Evolutionary conservation across 1,140 invertebrate species (phyloP), one percentile per base, ranked within the genome.

Genomic region (Drosophila neocordata): DNA sequence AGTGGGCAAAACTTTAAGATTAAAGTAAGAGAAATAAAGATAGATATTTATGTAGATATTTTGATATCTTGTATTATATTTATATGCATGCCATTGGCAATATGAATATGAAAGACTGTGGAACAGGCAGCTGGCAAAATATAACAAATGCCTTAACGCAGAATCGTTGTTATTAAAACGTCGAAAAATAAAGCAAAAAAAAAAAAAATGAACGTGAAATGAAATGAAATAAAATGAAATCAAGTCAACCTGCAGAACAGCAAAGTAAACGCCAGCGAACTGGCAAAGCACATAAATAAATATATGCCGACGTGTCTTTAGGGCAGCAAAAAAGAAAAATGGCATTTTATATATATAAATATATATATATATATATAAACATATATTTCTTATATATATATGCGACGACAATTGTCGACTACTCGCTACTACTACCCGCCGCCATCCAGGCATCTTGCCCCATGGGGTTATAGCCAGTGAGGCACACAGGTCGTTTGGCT

Each of bases 261-360:
- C 37, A 62, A 62, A 62, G 44, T 62, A 41, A 62, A 55, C 27
- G 52, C 59, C 63, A 56, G 62, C 37, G 12, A 74, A 73, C 56
- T 74, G 70, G 62, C 72, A 73, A 41, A 74, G 70, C 31, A 74
- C 70, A 74, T 67, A 74, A 74, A 74, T 74, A 74, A 74, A 74
- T 56, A 74, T 74, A 74, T 67, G 70, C 63, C 72, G 74, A 64
- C 51, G 67, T 67, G 60, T 67, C 72, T 74, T 52, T 52, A 74
- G 72, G 72, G 63, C 72, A 74, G 53, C 59, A 53, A 38, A 27
- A 31, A 44, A 13, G 20, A 20, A 60, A 27, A 56, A 15, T 11
- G 53, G 15, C 2, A 56, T 15, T 44, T 18, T 44, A 44, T 41
- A 34, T 52, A 55, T 34, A 31, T 1, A 15, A 15, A 13, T 13